phyloP scores from a whole-genome alignment of 2,888 invertebrate species.

The Athalia circularis region DNA sequence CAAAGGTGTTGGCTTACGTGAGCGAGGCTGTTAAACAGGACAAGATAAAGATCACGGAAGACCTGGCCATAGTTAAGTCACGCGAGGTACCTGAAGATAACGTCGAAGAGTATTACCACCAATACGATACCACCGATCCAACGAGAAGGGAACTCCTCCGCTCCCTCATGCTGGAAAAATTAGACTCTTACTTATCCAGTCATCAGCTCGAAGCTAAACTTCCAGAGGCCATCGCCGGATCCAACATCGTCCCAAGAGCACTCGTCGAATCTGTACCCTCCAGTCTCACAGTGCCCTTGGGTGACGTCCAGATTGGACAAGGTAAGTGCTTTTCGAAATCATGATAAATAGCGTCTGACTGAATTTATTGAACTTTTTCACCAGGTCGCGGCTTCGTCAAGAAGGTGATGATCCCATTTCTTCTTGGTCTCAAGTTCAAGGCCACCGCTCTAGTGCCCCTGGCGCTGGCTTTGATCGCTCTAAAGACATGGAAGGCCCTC shows the following conservation, averaged over 20 bases:
- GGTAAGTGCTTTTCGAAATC: slow-evolving; percentile 58
- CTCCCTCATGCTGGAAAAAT: slow-evolving; percentile 80
- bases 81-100: slow-evolving; percentile 66
- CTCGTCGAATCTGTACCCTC: slow-evolving; percentile 80
- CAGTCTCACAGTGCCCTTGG: slow-evolving; percentile 83
- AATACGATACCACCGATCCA: slow-evolving; percentile 64
- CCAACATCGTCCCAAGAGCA: slow-evolving; percentile 78
- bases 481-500: slow-evolving; percentile 93
- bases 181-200: slow-evolving; percentile 85
- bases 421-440: slow-evolving; percentile 90
- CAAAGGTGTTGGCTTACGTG: slow-evolving; percentile 86
- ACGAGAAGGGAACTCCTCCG: slow-evolving; percentile 69
- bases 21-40: slow-evolving; percentile 81
- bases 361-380: slow-evolving; percentile 66
- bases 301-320: slow-evolving; percentile 75
- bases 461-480: slow-evolving; percentile 87
- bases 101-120: slow-evolving; percentile 73
- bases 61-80: slow-evolving; percentile 83
- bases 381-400: slow-evolving; percentile 88
- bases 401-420: slow-evolving; percentile 89
- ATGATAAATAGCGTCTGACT: slow-evolving; percentile 45
- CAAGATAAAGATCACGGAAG: slow-evolving; percentile 85
- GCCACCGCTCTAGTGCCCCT: slow-evolving; percentile 89
- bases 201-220: slow-evolving; percentile 86
- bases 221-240: slow-evolving; percentile 78